A percentile compares a stretch with the other conserved stretches of the same genome.
Conservation (phyloP, 1,140 invertebrate species). For the Littorina saxatilis region DNA sequence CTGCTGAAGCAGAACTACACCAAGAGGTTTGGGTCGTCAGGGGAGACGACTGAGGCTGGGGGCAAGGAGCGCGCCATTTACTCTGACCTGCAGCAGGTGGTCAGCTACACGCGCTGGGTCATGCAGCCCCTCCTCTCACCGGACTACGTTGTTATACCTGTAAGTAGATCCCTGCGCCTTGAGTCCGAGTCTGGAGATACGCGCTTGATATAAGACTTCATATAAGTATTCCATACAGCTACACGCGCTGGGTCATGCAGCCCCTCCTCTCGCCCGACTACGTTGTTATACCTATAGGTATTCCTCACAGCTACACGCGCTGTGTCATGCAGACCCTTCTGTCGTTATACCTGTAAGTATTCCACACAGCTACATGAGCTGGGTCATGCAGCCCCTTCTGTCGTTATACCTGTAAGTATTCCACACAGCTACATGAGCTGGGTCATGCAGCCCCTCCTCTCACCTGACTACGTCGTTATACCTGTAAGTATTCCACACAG, state of each 20-base stretch:
- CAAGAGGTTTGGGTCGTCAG: neutral
- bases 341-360: too few relatives aligned
- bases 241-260: slow-evolving; percentile 61
- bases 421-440: too few relatives aligned
- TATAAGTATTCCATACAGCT: too few relatives aligned
- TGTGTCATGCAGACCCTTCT: too few relatives aligned
- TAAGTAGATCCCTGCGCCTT: slow-evolving; percentile 43
- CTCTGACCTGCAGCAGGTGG: slow-evolving; percentile 52
- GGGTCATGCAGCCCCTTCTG: slow-evolving; percentile 64
- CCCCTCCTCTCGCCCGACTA: slow-evolving; percentile 57
- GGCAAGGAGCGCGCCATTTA: slow-evolving; percentile 54
- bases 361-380: neutral
- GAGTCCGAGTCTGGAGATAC: neutral
- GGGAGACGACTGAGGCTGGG: slow-evolving; percentile 19
- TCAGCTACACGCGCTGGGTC: slow-evolving; percentile 61
- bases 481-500: too few relatives aligned
- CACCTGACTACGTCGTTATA: too few relatives aligned
- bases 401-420: slow-evolving; percentile 61
- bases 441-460: too few relatives aligned
- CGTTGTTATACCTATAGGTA: slow-evolving; percentile 63
- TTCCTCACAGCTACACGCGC: too few relatives aligned
- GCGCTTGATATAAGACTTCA: too few relatives aligned
- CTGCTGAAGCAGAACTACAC: slow-evolving; percentile 36
- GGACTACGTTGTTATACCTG: slow-evolving; percentile 60
- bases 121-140: slow-evolving; percentile 60